Evolutionary conservation across 2,888 invertebrate genomes (phyloP), one percentile per base, ranked within the genome.

Genomic region (Gastracanthus pulcherrimus): DNA sequence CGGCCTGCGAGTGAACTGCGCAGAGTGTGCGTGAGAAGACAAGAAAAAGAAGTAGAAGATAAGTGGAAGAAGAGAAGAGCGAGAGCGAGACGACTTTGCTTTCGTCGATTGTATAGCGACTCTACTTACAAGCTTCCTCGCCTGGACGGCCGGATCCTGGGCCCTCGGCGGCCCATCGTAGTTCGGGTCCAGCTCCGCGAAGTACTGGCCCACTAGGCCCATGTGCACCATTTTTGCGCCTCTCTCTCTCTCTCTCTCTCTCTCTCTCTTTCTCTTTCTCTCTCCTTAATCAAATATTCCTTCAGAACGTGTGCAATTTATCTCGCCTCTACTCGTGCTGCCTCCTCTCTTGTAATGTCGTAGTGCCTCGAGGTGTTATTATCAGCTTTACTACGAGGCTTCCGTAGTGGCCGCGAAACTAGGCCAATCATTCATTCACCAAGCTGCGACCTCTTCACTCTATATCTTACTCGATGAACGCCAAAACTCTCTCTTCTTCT

Each of bases 91-190:
- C n/a, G n/a, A n/a, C n/a, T n/a, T n/a, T n/a, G n/a, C n/a, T n/a
- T n/a, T n/a, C n/a, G n/a, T n/a, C n/a, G n/a, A n/a, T n/a, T n/a
- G n/a, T n/a, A n/a, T n/a, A n/a, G n/a, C n/a, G n/a, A n/a, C n/a
- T n/a, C 48, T 86, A 87, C 87, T 87, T 85, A 87, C 87, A 71
- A 87, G 84, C 80, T 86, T 87, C 41, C 85, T 85, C 23, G 86
- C 84, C 76, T 83, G 86, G 45, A 87, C 85, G 26, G 84, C 84
- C 62, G 87, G 84, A 72, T 87, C 86, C 31, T 80, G 83, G 60
- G 85, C 85, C 62, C 74, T 83, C 19, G 86, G 85, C 9, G 86
- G 86, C 4, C 84, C 86, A 83, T 85, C 77, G 75, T 84, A 83
- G 82, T 86, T 87, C 23, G 87, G 84, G 62, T 87, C 87, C 86